Conservation (phyloP, 2,797 vertebrate genomes). For the Nannoperca australis region DNA sequence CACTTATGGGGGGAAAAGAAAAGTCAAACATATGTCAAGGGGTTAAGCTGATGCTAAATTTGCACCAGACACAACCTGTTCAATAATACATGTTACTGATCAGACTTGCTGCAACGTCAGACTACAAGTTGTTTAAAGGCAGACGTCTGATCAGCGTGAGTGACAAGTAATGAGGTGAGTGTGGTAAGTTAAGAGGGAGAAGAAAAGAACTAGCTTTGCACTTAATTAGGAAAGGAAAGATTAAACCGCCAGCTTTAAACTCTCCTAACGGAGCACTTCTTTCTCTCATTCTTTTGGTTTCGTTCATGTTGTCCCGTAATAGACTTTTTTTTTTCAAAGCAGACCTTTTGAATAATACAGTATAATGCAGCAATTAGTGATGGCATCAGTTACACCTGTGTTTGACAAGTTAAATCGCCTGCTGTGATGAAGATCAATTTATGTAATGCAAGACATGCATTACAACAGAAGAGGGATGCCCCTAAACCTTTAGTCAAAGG, state of each 20-base stretch:
- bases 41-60: slow-evolving; percentile 23
- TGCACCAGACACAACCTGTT: slow-evolving; percentile 58
- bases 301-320: not conserved
- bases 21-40: too few species aligned
- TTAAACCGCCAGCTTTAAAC: slow-evolving; percentile 24
- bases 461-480: not conserved
- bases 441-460: not conserved
- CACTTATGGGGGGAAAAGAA: too few species aligned
- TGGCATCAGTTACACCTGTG: not conserved
- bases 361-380: not conserved
- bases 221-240: slow-evolving; percentile 41
- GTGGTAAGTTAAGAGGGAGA: slow-evolving; percentile 18
- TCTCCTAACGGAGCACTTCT: not conserved
- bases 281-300: not conserved
- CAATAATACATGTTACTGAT: slow-evolving; percentile 61
- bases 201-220: slow-evolving; percentile 17
- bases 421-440: not conserved
- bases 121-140: slow-evolving; percentile 35
- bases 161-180: slow-evolving; percentile 41
- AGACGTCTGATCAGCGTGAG: slow-evolving; percentile 46
- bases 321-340: not conserved
- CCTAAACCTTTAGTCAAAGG: not conserved
- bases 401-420: not conserved
- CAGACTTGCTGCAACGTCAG: slow-evolving; percentile 52
- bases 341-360: not conserved